phyloP scores from a whole-genome alignment of 2,113 vertebrate genomes.

The Halcyon malimbica region DNA sequence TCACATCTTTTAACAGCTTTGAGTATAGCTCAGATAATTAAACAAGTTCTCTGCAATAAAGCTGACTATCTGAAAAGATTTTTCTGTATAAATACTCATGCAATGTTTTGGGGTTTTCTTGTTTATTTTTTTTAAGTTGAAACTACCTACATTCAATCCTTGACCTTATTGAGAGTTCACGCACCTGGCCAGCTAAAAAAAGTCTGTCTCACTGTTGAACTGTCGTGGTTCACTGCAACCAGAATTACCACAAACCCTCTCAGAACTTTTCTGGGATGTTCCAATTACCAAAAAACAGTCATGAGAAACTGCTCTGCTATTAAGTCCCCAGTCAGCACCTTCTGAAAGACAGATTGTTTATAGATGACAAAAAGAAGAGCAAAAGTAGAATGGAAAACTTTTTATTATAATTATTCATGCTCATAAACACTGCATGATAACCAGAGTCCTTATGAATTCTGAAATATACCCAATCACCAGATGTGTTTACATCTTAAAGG shows the following conservation, averaged over 20 bases:
- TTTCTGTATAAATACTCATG: not conserved
- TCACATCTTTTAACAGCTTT: not conserved
- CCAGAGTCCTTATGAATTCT: not conserved
- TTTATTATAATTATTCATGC: not conserved
- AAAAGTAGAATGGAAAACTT: not conserved
- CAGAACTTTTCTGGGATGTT: constrained; percentile 20
- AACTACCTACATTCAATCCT: not conserved
- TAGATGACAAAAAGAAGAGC: not conserved
- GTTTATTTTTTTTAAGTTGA: not conserved
- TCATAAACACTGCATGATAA: not conserved
- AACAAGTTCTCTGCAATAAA: not conserved
- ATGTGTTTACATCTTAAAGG: not conserved
- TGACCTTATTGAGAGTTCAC: not conserved
- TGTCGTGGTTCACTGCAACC: not conserved
- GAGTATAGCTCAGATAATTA: not conserved
- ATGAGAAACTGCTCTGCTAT: constrained; percentile 28
- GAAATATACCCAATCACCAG: not conserved
- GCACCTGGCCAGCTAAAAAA: not conserved
- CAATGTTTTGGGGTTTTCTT: too few relatives aligned
- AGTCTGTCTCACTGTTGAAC: not conserved
- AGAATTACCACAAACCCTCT: constrained; percentile 16
- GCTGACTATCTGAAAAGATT: not conserved
- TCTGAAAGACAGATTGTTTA: not conserved
- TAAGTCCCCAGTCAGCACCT: constrained; percentile 10
- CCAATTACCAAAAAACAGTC: not conserved